Conservation (phyloP, 2,797 vertebrate species). For the Paguma larvata region DNA sequence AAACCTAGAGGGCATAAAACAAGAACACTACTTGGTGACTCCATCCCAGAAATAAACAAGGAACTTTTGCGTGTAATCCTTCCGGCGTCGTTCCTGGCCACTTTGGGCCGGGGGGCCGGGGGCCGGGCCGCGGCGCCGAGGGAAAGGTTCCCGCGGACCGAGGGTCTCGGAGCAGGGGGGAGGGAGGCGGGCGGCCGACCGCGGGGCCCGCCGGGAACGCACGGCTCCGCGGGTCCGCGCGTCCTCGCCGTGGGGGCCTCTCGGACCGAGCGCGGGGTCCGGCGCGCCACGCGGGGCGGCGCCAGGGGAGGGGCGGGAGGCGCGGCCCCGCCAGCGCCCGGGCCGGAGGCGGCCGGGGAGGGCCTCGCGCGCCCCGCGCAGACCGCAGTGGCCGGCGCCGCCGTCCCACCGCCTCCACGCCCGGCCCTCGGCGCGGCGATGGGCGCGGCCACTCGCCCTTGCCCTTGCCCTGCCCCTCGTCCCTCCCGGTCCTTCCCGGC, state of each 20-base stretch:
- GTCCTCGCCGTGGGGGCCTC: not conserved
- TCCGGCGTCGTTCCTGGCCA: not conserved
- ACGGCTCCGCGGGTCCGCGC: fast-evolving
- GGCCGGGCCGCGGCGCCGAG: not conserved
- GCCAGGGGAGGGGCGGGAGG: not conserved
- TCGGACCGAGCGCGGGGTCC: fast-evolving
- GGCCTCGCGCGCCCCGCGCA: not conserved
- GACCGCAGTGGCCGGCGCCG: not conserved
- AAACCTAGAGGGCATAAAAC: not conserved
- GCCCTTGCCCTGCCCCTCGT: not conserved
- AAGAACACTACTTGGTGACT: not conserved
- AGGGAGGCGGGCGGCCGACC: not conserved
- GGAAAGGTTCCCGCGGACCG: not conserved
- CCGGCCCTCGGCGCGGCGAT: not conserved
- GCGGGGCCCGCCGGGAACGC: not conserved
- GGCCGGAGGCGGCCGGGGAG: not conserved
- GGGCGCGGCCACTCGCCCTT: not conserved
- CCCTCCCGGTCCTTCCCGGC: not conserved
- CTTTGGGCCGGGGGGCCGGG: not conserved
- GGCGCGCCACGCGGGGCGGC: not conserved
- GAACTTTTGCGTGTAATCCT: not conserved
- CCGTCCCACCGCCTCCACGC: not conserved
- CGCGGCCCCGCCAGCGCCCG: not conserved
- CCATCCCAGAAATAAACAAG: not conserved
- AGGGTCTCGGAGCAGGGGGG: not conserved